Base-by-base conservation (phyloP, 2,797 vertebrate species). In the Danio kyathit region DNA sequence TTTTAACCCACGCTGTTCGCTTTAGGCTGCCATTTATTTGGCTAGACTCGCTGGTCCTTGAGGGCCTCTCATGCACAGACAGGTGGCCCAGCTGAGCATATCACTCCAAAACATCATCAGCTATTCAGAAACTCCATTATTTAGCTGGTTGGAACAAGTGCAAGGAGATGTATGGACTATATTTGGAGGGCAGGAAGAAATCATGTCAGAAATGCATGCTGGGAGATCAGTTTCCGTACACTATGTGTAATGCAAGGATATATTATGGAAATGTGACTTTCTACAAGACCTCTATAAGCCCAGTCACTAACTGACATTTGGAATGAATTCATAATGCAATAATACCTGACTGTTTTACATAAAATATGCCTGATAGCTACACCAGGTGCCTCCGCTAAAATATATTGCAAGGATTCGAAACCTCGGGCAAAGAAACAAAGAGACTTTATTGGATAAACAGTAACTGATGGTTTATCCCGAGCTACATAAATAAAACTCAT, bases 21-120 rank as follows among this genome's bases (percentile, higher is more conserved):
- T 91, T 88, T 89, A 88, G 88, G 86, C 61, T 67, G 85, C 89
- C 90, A 90, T 88, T 90, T 89, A 88, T 90, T 87, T 86, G 82
- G 80, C 84, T 87, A 88, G 88, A 85, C 82, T 88, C 85, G 13
- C 52, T 52, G 74, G 69, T 79, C 79, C 82, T 61, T 79, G 43
- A 14, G 74, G 74, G 46, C 63, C 74, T 46, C 82, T 60, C 46
- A 21, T 49, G 64, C 82, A 84, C 83, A 86, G 84, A 86, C 88
- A 90, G 87, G 86, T 88, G 87, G 86, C 78, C 77, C 86, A 88
- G 85, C 79, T 86, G 85, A 86, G 86, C 89, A 87, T 80, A 84
- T 84, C 84, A 72, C 85, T 89, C 89, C 85, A 81, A 66, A 81
- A 83, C 84, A 87, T 90, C 88, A 89, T 91, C 87, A 87, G 85